Evolutionary conservation across 2,888 invertebrate species (phyloP).

Genomic region (Lasius platythorax): DNA sequence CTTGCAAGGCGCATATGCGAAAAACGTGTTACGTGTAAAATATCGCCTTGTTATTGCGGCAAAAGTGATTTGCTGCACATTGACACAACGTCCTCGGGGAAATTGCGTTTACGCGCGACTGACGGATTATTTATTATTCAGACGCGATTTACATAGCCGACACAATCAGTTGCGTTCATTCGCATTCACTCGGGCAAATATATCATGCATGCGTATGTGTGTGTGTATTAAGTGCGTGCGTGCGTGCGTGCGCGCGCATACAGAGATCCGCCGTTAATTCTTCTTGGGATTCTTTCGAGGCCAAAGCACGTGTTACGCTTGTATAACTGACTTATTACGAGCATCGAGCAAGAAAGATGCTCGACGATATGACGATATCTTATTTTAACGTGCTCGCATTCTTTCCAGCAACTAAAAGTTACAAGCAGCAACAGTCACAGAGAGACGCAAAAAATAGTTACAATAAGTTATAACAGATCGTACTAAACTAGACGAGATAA

Average conservation of each 20-base stretch:
- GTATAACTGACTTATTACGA: constrained; percentile 27
- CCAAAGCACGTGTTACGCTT: constrained; percentile 22
- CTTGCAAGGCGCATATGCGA: constrained; percentile 17
- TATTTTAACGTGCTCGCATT: background rate
- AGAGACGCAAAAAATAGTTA: background rate
- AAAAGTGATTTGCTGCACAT: background rate
- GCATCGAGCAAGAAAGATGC: background rate
- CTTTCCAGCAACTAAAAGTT: background rate
- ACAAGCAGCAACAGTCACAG: background rate
- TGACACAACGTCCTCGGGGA: constrained; percentile 31
- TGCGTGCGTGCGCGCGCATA: background rate
- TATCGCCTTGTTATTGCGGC: constrained; percentile 27
- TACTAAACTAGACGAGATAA: background rate
- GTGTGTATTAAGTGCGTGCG: background rate
- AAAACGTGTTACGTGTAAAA: constrained; percentile 26
- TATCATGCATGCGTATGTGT: background rate
- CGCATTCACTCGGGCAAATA: background rate
- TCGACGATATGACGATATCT: background rate
- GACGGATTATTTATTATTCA: background rate
- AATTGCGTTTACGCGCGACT: constrained; percentile 16
- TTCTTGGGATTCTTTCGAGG: constrained; percentile 15
- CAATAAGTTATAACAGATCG: background rate
- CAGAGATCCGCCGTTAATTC: background rate
- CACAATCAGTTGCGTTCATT: background rate
- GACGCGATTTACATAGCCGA: background rate